Evolutionary conservation across 2,797 vertebrate genomes (phyloP), one percentile per base, ranked within the genome.

Genomic region (Babyrousa celebensis): DNA sequence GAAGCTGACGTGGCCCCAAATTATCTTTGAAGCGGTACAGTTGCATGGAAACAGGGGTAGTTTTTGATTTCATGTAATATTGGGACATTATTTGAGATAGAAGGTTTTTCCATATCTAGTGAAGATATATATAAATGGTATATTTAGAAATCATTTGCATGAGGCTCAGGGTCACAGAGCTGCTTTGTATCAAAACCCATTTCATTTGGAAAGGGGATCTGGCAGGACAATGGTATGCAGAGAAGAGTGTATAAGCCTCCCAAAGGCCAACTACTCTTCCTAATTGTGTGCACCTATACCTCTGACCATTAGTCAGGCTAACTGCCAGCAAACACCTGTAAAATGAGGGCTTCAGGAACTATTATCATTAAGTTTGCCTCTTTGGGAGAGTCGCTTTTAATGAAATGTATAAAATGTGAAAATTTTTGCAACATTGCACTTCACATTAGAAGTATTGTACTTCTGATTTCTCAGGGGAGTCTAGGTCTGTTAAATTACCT

Each of bases 21-120:
- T 88, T 97, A 67, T 89, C 62, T 94, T 84, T 71, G 71, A 97
- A 86, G n/a, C 52, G 7, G 29, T 88, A 54, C 1, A 68, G 40
- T 95, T 85, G 58, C n/a, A 70, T 88, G 29, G 21, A 4, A 40
- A 88, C 18, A 36, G 36, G 36, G 40, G 74, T 7, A 62, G 58
- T 72, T 92, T 92, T 60, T 27, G 11, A 90, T 58, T 96, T 97
- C 63, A 89, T 11, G 8, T 85, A 89, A 60, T 82, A 65, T 36
- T 89, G 32, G 43, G 12, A 75, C 14, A 32, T 75, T 54, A 62
- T 67, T 88, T 77, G 60, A 94, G 25, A 71, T 60, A 20, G 23
- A 85, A 77, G 4, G 70, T 48, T 91, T 95, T 92, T 54, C 29
- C 20, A 54, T 91, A 65, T 91, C 12, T 54, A 70, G 48, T 68